Percentiles rank a stretch among this genome's conserved stretches.
Evolutionary conservation across 2,888 invertebrate species (phyloP).

Genomic region (Schizotus pectinicornis): DNA sequence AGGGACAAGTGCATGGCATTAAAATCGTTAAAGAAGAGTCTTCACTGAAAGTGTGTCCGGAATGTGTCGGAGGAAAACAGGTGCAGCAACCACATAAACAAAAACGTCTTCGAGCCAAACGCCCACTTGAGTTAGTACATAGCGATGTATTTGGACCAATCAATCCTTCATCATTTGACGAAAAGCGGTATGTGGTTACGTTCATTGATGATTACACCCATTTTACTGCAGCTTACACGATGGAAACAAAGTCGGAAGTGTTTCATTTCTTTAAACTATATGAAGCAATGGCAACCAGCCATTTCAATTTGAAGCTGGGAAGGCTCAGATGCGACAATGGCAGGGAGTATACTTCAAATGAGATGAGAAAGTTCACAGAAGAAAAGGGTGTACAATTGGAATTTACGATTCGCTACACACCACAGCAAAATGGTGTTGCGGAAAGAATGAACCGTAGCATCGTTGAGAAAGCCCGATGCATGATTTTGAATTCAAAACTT

Average conservation of each 20-base stretch:
- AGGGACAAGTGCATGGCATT: slow-evolving; percentile 15
- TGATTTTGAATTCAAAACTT: slow-evolving; percentile 43
- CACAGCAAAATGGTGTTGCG: slow-evolving; percentile 34
- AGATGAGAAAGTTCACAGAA: slow-evolving; percentile 40
- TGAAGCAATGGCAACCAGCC: slow-evolving; percentile 3
- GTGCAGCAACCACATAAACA: slow-evolving; percentile 9
- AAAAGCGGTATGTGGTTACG: slow-evolving; percentile 43
- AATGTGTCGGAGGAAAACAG: slow-evolving; percentile 47
- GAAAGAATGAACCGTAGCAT: slow-evolving; percentile 40
- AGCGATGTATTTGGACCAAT: slow-evolving; percentile 47
- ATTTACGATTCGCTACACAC: slow-evolving; percentile 38
- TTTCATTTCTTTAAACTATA: slow-evolving; percentile 6
- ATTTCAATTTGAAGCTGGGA: slow-evolving; percentile 9
- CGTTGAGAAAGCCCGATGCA: slow-evolving; percentile 47
- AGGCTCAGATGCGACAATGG: slow-evolving; percentile 41
- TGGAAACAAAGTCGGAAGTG: slow-evolving; percentile 15
- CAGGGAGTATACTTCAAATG: slow-evolving; percentile 44
- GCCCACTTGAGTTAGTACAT: slow-evolving; percentile 47
- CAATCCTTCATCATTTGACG: slow-evolving; percentile 39
- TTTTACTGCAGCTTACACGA: slow-evolving; percentile 43
- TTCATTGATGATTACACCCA: slow-evolving; percentile 50
- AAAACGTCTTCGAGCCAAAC: slow-evolving; percentile 34
- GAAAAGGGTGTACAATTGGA: slow-evolving; percentile 39
- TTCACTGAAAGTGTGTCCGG: slow-evolving; percentile 41
- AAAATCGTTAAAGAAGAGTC: background rate